Percentiles rank a stretch among this genome's conserved stretches.
Conservation (phyloP, 2,888 invertebrate species). For the Sesia apiformis region DNA sequence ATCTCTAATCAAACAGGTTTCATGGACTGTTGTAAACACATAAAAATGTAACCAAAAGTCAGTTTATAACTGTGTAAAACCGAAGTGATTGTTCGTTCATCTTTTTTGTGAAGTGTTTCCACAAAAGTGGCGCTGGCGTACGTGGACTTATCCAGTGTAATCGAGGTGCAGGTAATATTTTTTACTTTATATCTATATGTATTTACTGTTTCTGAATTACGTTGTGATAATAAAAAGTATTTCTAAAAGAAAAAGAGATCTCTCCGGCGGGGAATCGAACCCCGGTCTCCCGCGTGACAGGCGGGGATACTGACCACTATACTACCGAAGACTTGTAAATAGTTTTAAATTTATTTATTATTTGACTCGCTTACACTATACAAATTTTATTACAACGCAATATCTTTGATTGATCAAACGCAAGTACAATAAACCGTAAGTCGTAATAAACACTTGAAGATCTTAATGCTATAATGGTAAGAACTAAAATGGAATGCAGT, state of each 20-base stretch:
- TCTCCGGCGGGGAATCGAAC: conserved; percentile 75
- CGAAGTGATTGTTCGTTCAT: not conserved
- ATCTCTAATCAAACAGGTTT: too few species aligned
- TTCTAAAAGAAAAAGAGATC: conserved; percentile 5
- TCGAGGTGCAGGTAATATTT: conserved; percentile 80
- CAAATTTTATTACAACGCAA: not conserved
- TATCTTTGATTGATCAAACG: not conserved
- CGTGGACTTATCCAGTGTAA: conserved; percentile 84
- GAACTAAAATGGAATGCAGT: too few species aligned
- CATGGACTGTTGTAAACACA: too few species aligned
- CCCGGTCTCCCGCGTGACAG: conserved; percentile 76
- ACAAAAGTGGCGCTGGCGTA: conserved; percentile 80
- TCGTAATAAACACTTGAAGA: too few species aligned
- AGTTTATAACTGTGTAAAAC: too few species aligned
- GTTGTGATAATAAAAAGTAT: not conserved
- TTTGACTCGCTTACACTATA: not conserved
- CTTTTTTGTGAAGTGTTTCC: conserved; percentile 31
- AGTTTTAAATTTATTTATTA: accelerated
- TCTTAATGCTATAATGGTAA: too few species aligned
- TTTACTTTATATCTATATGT: not conserved
- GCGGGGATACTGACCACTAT: conserved; percentile 76
- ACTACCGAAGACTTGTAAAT: conserved; percentile 59
- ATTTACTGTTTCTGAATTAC: not conserved
- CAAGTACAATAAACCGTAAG: too few species aligned
- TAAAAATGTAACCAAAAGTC: too few species aligned